These are phyloP conservation scores for Martes martes DNA, from an alignment of 2,113 vertebrate genomes.

Conservation along the genomic window DNA sequence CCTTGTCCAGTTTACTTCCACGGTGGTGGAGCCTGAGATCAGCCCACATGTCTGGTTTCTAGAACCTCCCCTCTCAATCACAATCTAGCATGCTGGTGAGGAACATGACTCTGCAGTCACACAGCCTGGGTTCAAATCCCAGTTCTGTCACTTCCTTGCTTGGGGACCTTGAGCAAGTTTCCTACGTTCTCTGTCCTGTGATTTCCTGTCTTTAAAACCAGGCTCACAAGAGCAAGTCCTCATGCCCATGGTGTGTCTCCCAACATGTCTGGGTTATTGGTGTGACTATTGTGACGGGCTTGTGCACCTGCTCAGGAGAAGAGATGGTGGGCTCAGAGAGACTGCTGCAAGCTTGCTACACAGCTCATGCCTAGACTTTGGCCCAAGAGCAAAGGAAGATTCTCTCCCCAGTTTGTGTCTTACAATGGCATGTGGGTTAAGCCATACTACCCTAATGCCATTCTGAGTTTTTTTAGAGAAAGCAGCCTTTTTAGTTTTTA, in stretches of 20 bases:
- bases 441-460: not conserved
- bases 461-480: not conserved
- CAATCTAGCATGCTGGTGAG: not conserved
- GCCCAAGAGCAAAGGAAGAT: not conserved
- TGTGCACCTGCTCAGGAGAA: not conserved
- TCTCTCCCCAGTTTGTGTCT: not conserved
- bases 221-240: not conserved
- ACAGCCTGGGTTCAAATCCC: not conserved
- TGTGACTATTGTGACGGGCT: not conserved
- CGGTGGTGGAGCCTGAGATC: not conserved
- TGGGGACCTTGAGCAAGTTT: not conserved
- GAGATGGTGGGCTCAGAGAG: not conserved
- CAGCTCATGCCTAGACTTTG: not conserved
- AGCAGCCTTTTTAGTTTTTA: not conserved
- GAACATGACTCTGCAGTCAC: not conserved
- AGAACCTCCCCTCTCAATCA: not conserved
- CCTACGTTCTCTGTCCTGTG: not conserved
- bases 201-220: not conserved
- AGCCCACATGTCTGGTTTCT: not conserved
- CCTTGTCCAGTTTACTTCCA: not conserved
- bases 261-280: rapidly evolving
- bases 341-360: not conserved
- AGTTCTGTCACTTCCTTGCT: not conserved
- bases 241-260: not conserved
- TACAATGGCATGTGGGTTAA: not conserved